phyloP scores from a whole-genome alignment of 2,888 invertebrate species.

The Temnothorax ravouxi region DNA sequence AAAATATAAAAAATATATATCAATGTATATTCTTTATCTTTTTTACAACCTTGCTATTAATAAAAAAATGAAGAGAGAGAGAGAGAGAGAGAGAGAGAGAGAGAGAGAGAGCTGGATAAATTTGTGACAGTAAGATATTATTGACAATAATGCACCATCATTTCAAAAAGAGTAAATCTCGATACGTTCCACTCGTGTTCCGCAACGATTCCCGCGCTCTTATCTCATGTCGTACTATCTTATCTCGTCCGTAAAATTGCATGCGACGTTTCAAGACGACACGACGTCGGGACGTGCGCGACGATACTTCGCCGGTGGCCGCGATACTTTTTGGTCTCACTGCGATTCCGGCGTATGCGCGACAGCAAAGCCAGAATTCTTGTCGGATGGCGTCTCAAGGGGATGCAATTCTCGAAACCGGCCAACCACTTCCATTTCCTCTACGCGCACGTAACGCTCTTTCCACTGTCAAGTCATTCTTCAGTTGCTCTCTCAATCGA shows the following conservation, averaged over 20 bases:
- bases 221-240: slow-evolving; percentile 66
- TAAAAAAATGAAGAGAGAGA: not conserved
- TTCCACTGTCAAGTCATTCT: slow-evolving; percentile 17
- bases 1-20: too few species aligned
- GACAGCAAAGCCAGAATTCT: slow-evolving; percentile 47
- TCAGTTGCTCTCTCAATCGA: slow-evolving; percentile 31
- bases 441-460: not conserved
- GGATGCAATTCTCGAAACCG: slow-evolving; percentile 49
- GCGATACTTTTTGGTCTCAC: slow-evolving; percentile 32
- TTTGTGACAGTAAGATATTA: not conserved
- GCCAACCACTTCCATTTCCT: slow-evolving; percentile 36
- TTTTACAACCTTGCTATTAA: not conserved
- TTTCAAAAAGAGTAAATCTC: slow-evolving; percentile 33
- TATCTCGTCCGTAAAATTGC: slow-evolving; percentile 75
- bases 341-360: slow-evolving; percentile 34
- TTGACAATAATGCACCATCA: slow-evolving; percentile 12
- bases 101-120: not conserved
- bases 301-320: slow-evolving; percentile 43
- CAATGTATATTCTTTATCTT: not conserved
- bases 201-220: slow-evolving; percentile 43
- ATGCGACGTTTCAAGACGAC: slow-evolving; percentile 69
- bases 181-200: slow-evolving; percentile 39
- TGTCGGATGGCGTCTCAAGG: slow-evolving; percentile 46
- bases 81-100: too few species aligned
- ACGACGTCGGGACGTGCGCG: slow-evolving; percentile 54